Evolutionary conservation across 2,113 vertebrate species (phyloP).

Genomic region (Budorcas taxicolor): DNA sequence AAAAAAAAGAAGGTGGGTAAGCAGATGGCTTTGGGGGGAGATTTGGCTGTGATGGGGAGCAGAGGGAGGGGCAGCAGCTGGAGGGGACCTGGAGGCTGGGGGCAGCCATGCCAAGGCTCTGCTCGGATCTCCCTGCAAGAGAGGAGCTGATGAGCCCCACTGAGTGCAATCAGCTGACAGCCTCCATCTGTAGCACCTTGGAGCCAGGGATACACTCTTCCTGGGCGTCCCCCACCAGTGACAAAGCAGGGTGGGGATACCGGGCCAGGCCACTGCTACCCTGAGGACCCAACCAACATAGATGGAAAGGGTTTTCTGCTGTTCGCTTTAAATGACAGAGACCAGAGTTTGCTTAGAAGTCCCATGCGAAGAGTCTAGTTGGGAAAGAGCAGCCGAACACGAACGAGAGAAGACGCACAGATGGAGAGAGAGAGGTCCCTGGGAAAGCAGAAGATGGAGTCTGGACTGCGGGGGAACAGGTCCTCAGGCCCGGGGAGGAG

Average conservation of each 20-base stretch:
- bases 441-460: neutral
- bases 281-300: neutral
- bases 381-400: neutral
- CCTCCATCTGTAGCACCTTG: neutral
- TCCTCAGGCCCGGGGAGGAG: neutral
- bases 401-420: neutral
- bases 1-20: neutral
- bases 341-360: neutral
- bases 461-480: neutral
- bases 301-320: neutral
- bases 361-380: neutral
- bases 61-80: neutral
- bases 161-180: neutral
- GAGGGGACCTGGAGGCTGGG: neutral
- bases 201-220: neutral
- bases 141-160: neutral
- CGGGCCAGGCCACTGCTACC: neutral
- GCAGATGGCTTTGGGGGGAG: neutral
- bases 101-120: neutral
- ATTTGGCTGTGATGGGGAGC: neutral
- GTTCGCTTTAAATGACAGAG: neutral
- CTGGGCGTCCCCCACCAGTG: fast-evolving
- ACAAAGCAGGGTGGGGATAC: neutral
- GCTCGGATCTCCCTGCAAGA: neutral
- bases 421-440: neutral